phyloP scores from a whole-genome alignment of 2,113 vertebrate genomes.

The Colius striatus region DNA sequence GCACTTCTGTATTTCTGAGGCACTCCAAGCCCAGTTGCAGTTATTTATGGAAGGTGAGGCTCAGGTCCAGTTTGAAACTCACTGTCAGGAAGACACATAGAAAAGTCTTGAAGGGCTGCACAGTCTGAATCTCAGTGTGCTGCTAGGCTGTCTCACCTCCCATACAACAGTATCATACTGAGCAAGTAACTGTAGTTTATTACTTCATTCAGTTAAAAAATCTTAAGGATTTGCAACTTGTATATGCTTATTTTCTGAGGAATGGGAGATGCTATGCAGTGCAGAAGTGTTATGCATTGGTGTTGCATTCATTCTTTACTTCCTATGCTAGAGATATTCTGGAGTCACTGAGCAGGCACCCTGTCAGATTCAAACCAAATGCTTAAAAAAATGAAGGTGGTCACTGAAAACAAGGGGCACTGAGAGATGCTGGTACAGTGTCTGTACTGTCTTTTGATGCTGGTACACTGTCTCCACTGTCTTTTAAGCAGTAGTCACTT shows the following conservation, averaged over 20 bases:
- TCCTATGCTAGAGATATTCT: background rate
- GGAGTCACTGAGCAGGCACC: slow-evolving; percentile 20
- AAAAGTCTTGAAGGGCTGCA: background rate
- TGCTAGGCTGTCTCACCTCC: background rate
- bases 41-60: background rate
- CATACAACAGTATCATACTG: background rate
- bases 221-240: background rate
- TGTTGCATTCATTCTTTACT: background rate
- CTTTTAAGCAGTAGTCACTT: background rate
- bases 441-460: background rate
- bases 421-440: background rate
- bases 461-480: background rate
- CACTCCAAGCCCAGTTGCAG: rapidly evolving
- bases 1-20: background rate
- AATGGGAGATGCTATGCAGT: background rate
- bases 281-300: background rate
- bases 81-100: background rate
- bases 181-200: background rate
- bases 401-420: background rate
- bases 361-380: background rate
- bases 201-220: background rate
- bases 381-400: background rate
- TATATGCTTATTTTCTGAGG: background rate
- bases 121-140: background rate
- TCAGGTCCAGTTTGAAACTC: background rate